A percentile compares a stretch with the other conserved stretches of the same genome.
Evolutionary conservation across 2,797 vertebrate genomes (phyloP).

Genomic region (Gorsachius magnificus): DNA sequence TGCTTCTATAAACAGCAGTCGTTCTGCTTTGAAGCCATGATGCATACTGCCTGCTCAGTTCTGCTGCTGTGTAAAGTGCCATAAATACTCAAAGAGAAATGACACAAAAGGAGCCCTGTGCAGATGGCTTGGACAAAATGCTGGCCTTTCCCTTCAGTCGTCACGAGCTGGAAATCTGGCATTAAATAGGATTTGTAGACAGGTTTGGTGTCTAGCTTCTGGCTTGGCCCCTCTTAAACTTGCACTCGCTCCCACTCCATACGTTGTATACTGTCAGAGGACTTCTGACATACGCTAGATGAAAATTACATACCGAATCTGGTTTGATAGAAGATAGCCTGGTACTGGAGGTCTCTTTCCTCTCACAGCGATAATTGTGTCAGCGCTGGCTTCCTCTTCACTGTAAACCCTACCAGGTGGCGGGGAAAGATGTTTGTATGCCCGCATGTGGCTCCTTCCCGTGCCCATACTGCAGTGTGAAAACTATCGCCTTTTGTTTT

Average conservation of each 20-base stretch:
- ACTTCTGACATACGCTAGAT: background rate
- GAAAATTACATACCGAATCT: background rate
- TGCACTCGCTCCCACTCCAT: background rate
- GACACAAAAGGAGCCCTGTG: conserved; percentile 12
- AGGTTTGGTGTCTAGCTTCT: background rate
- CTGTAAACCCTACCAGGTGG: background rate
- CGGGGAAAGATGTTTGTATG: background rate
- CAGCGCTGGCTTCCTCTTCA: background rate
- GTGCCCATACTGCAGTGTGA: background rate
- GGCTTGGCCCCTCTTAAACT: background rate
- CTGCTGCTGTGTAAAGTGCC: background rate
- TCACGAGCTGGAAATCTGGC: conserved; percentile 16
- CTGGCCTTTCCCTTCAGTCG: background rate
- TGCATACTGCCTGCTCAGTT: background rate
- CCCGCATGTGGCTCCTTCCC: background rate
- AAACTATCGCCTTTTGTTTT: background rate
- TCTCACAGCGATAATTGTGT: background rate
- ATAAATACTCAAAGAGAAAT: background rate
- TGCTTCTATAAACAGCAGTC: conserved; percentile 29
- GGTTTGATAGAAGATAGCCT: background rate
- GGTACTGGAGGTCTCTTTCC: background rate
- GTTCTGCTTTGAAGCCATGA: background rate
- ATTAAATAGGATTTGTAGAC: conserved; percentile 14
- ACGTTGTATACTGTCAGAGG: background rate
- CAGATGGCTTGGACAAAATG: conserved; percentile 20